phyloP scores from a whole-genome alignment of 1,140 invertebrate species.

The Dreissena polymorpha region DNA sequence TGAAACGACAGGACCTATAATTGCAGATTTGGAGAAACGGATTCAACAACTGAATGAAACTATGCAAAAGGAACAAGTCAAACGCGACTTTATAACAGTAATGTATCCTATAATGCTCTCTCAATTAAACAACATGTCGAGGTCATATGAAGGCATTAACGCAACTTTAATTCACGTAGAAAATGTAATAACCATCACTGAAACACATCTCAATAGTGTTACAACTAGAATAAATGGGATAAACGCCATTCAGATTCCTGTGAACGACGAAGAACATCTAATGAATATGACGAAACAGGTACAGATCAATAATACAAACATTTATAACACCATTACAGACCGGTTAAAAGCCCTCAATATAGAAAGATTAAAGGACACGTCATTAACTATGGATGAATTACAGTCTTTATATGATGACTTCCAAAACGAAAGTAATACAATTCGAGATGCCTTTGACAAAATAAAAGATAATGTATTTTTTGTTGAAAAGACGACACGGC shows the following conservation, averaged over 20 bases:
- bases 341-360: neutral
- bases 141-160: too few relatives aligned
- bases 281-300: neutral
- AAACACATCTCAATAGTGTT: neutral
- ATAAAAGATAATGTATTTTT: constrained; percentile 2
- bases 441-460: neutral
- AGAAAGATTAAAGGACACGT: neutral
- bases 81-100: constrained; percentile 30
- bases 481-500: constrained; percentile 1
- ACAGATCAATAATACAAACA: neutral
- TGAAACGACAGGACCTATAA: too few relatives aligned
- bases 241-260: constrained; percentile 15
- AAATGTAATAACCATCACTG: neutral
- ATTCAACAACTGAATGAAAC: constrained; percentile 30
- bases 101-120: constrained; percentile 35
- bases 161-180: constrained; percentile 3
- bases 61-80: constrained; percentile 34
- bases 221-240: constrained; percentile 19
- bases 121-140: neutral
- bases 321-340: neutral
- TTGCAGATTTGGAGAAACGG: too few relatives aligned
- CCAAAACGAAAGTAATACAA: neutral
- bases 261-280: neutral
- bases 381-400: constrained; percentile 11
- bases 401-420: constrained; percentile 2